Evolutionary conservation across 2,888 invertebrate species (phyloP).

Genomic region (Ophion ellenae): DNA sequence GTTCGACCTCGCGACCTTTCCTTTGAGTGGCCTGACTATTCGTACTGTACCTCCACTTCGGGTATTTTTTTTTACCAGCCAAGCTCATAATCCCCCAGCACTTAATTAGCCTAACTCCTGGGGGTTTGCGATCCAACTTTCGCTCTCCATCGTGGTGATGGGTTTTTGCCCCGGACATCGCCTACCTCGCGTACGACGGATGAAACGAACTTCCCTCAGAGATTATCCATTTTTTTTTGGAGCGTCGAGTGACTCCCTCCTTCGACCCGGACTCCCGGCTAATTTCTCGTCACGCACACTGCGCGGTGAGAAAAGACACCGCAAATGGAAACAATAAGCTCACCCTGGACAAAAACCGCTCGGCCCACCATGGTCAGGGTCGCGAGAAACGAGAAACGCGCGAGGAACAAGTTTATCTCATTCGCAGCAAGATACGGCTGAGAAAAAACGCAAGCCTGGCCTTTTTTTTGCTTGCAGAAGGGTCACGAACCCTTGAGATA

Average conservation of each 20-base stretch:
- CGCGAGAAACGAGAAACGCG: constrained; percentile 11
- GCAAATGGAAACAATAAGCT: constrained; percentile 25
- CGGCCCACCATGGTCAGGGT: neutral
- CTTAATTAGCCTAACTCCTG: constrained; percentile 12
- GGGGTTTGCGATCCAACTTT: constrained; percentile 1
- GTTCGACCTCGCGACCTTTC: no score
- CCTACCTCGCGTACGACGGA: neutral
- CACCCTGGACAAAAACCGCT: constrained; percentile 10
- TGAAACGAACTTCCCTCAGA: constrained; percentile 9
- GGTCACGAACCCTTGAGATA: neutral
- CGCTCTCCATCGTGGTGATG: neutral
- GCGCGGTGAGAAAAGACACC: neutral
- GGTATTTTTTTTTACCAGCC: neutral
- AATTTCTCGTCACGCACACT: constrained; percentile 26
- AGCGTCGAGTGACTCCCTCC: constrained; percentile 18
- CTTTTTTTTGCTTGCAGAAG: no score
- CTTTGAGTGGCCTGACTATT: neutral
- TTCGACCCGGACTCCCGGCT: constrained; percentile 16
- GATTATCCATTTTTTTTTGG: constrained; percentile 17
- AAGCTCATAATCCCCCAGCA: neutral
- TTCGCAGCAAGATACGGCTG: constrained; percentile 15
- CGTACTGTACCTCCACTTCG: neutral
- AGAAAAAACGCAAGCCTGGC: neutral
- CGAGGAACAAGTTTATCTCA: constrained; percentile 17
- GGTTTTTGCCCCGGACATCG: neutral